phyloP scores from a whole-genome alignment of 1,140 invertebrate species.

The Euschistus heros region DNA sequence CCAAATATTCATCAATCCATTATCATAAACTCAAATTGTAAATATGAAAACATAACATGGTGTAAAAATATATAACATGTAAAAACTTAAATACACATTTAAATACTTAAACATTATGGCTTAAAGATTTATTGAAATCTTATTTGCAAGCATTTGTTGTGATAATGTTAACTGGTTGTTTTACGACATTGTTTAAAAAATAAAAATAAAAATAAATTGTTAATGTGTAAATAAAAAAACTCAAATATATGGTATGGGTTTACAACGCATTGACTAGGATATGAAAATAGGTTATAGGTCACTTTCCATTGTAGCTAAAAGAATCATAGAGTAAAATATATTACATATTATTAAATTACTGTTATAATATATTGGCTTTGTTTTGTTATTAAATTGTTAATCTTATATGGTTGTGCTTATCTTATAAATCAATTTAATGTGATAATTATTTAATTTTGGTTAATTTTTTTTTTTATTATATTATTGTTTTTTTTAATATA shows the following conservation, averaged over 20 bases:
- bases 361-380: constrained; percentile 16
- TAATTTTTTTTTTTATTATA: constrained; percentile 9
- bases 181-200: neutral
- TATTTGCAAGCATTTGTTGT: constrained; percentile 16
- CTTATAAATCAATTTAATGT: constrained; percentile 17
- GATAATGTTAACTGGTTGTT: constrained; percentile 18
- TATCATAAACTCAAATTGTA: too few relatives aligned
- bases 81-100: too few relatives aligned
- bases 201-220: constrained; percentile 1
- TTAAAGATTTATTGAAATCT: neutral
- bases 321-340: constrained; percentile 18
- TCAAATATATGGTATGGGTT: constrained; percentile 18
- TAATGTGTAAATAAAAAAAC: constrained; percentile 16
- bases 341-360: constrained; percentile 18
- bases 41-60: too few relatives aligned
- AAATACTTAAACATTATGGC: too few relatives aligned
- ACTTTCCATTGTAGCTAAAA: constrained; percentile 15
- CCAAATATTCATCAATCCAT: too few relatives aligned
- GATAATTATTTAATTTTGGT: constrained; percentile 16
- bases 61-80: too few relatives aligned
- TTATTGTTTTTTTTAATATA: constrained; percentile 16
- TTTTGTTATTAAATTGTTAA: constrained; percentile 14
- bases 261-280: constrained; percentile 13
- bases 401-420: constrained; percentile 21
- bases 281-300: constrained; percentile 18